A percentile compares a stretch with the other conserved stretches of the same genome.
Evolutionary conservation across 2,888 invertebrate species (phyloP).

Genomic region (Meteorus colon): DNA sequence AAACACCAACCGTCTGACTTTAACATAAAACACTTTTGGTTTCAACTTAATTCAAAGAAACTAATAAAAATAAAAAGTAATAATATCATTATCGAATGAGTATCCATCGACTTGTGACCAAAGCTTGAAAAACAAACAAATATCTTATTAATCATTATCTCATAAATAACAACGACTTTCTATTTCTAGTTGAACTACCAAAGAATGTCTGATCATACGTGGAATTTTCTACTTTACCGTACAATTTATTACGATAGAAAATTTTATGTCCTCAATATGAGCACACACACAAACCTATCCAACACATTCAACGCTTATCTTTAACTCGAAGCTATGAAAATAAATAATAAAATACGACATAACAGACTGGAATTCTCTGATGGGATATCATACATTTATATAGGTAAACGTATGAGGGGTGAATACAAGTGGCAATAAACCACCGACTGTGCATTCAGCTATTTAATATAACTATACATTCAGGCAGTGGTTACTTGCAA

Average conservation of each 20-base stretch:
- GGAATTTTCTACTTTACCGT: not conserved
- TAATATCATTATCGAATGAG: too few relatives aligned
- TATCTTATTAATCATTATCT: not conserved
- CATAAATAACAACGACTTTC: not conserved
- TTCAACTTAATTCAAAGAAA: not conserved
- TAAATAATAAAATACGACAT: conserved; percentile 19
- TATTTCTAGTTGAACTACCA: not conserved
- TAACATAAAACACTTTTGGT: not conserved
- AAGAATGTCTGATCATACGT: not conserved
- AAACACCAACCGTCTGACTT: not conserved
- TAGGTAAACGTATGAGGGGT: not conserved
- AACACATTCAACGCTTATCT: not conserved
- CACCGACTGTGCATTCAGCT: conserved; percentile 26
- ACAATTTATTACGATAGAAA: not conserved
- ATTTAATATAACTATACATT: conserved; percentile 3
- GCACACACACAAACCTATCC: not conserved
- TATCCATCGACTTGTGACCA: too few relatives aligned
- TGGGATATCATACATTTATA: not conserved
- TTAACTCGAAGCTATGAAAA: not conserved
- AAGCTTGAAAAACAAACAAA: not conserved
- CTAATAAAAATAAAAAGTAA: too few relatives aligned
- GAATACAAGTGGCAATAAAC: conserved; percentile 36
- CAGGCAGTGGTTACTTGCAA: conserved; percentile 6
- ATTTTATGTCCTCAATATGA: not conserved
- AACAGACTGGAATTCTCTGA: not conserved